phyloP scores from a whole-genome alignment of 2,113 vertebrate genomes.

The Nicator chloris region DNA sequence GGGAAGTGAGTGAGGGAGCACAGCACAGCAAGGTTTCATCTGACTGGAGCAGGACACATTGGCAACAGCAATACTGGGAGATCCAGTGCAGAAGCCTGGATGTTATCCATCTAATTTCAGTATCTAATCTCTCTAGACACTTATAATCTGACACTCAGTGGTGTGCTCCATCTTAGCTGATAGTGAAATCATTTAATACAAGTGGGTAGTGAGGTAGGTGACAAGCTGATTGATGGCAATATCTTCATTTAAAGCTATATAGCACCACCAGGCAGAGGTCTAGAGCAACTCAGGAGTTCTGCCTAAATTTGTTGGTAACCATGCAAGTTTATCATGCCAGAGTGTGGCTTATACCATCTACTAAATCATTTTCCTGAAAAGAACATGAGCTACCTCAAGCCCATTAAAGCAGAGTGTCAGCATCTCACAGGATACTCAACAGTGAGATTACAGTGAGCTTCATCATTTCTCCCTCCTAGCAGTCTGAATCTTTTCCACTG shows the following conservation, averaged over 20 bases:
- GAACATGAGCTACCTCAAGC: background rate
- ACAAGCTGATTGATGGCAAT: constrained; percentile 52
- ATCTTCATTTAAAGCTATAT: constrained; percentile 17
- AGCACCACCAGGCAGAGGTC: background rate
- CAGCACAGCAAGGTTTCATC: background rate
- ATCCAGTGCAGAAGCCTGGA: background rate
- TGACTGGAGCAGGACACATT: background rate
- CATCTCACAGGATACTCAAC: background rate
- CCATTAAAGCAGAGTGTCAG: background rate
- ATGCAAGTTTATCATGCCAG: background rate
- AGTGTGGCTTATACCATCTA: background rate
- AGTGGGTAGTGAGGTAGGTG: constrained; percentile 52
- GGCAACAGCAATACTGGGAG: background rate
- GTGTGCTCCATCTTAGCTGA: constrained; percentile 51
- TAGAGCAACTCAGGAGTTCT: background rate
- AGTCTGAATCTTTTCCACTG: background rate
- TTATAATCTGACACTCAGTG: constrained; percentile 58
- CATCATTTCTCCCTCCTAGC: background rate
- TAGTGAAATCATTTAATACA: constrained; percentile 62
- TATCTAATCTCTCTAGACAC: constrained; percentile 60
- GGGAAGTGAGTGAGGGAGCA: fast-evolving
- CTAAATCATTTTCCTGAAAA: background rate
- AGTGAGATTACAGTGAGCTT: background rate
- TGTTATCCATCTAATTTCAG: constrained; percentile 54
- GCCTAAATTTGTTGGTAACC: background rate